Evolutionary conservation across 2,888 invertebrate genomes (phyloP), one percentile per base, ranked within the genome.

Genomic region (Xestia ashworthii): DNA sequence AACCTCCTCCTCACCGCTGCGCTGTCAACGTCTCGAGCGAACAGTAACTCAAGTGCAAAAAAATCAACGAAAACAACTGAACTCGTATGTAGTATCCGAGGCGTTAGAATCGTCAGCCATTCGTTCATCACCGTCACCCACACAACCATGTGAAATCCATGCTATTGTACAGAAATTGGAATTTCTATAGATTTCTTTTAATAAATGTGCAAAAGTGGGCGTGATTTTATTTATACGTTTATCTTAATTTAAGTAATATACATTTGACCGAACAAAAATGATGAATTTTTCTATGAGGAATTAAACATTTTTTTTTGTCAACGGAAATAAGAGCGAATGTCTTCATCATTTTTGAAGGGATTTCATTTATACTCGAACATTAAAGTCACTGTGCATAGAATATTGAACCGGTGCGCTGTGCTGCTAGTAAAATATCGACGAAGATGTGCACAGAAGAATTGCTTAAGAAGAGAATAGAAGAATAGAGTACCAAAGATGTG

Each of bases 161-260:
- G 96, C 96, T 93, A 93, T 94, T 94, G 93, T 96, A 96, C 96
- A 96, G 93, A 94, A 93, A 95, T 94, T 94, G 93, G 93, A 95
- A 94, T 94, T 94, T 95, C 91, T 89, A 91, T 89, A 86, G 87
- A 87, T 82, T 86, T 88, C 84, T 89, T 89, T 88, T 90, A 90
- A 90, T 88, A 81, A 79, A 85, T 93, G 93, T 93, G 94, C 93
- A 91, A 88, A 86, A 89, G 90, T 92, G 89, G 90, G 87, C 80
- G 85, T 87, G 86, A 89, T 89, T 87, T 80, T 64, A 88, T 84
- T 89, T 86, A 84, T 69, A 76, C 77, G 82, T 83, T 87, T 84
- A 72, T 87, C 84, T 83, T 81, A 46, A 46, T 58, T 74, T 72
- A 85, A 79, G 78, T 84, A 90, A 88, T 88, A 89, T 90, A 86